Conservation (phyloP, 2,888 invertebrate species). For the Catotricha subobsoleta region DNA sequence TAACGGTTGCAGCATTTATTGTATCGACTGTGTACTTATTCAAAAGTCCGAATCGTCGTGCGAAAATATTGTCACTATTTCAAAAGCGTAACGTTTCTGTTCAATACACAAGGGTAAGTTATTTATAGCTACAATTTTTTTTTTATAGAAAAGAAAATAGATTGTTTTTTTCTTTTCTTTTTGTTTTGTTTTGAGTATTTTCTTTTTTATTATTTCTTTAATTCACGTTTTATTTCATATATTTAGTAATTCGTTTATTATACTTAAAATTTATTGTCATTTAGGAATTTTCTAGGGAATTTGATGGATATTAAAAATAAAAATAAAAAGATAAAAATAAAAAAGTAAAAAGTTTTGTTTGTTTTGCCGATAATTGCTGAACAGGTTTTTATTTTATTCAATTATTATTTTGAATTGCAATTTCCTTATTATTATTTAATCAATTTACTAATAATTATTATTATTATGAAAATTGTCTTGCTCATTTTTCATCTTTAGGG, state of each 20-base stretch:
- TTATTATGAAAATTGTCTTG: no score
- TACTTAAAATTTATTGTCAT: background rate
- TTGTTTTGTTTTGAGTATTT: background rate
- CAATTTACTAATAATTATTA: no score
- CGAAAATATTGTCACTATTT: slow-evolving; percentile 1
- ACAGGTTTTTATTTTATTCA: no score
- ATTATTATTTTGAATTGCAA: no score
- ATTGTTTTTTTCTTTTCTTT: background rate
- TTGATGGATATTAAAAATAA: no score
- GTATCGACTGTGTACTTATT: background rate
- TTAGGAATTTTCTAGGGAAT: background rate
- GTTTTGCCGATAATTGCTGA: background rate
- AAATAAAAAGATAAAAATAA: no score
- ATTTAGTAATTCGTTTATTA: background rate
- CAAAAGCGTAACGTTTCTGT: slow-evolving; percentile 1
- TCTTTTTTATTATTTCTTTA: background rate
- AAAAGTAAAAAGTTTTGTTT: no score
- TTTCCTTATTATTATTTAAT: no score
- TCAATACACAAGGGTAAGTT: slow-evolving; percentile 7
- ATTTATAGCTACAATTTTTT: background rate
- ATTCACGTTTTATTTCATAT: background rate
- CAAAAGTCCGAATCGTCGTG: slow-evolving; percentile 1
- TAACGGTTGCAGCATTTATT: background rate
- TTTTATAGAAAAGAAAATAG: background rate
- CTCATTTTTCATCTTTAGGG: no score